Conservation (phyloP, 1,140 invertebrate genomes). For the Venustaconcha ellipsiformis region DNA sequence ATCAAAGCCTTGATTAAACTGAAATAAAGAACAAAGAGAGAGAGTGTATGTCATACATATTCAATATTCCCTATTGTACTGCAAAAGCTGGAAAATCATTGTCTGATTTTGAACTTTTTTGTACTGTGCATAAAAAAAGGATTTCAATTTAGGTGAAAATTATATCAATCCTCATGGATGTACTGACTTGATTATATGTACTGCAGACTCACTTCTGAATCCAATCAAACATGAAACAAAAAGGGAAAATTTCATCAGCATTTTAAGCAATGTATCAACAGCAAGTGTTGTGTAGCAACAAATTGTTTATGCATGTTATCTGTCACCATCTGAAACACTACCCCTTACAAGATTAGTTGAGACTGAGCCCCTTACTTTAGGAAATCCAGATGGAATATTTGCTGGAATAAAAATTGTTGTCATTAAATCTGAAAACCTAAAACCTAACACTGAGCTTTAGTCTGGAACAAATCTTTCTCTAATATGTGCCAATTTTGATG, state of each 20-base stretch:
- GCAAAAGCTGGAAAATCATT: not conserved
- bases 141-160: too few species aligned
- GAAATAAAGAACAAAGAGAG: too few species aligned
- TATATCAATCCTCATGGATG: not conserved
- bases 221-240: too few species aligned
- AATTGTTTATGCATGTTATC: not conserved
- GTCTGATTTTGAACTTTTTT: not conserved
- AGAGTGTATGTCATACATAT: not conserved
- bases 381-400: not conserved
- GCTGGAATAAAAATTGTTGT: constrained; percentile 2
- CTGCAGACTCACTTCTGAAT: not conserved
- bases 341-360: not conserved
- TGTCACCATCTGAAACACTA: too few species aligned
- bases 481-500: not conserved
- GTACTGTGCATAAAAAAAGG: not conserved
- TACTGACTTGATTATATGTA: too few species aligned
- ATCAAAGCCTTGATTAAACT: too few species aligned
- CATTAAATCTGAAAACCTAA: constrained; percentile 1
- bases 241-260: too few species aligned
- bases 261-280: too few species aligned
- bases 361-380: not conserved
- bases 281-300: too few species aligned
- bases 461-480: too few species aligned
- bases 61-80: not conserved
- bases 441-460: not conserved